These are phyloP conservation scores for Silurus lanzhouensis DNA, from an alignment of 2,797 vertebrate genomes.

Conservation along the genomic window DNA sequence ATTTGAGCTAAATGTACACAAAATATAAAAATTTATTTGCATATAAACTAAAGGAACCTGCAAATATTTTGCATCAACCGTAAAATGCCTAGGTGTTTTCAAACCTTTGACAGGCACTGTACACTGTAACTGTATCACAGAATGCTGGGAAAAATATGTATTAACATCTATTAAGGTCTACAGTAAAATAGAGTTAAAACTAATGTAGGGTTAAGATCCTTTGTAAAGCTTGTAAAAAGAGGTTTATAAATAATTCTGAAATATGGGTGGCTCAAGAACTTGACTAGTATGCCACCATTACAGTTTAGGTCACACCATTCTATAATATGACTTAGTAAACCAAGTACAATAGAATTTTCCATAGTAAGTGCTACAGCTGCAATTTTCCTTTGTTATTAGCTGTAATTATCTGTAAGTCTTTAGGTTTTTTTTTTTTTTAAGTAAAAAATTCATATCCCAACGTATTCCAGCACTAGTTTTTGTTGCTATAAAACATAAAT, in stretches of 20 bases:
- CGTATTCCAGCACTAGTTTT: neutral
- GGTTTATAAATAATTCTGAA: neutral
- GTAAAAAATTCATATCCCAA: neutral
- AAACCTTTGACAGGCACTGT: too few species aligned
- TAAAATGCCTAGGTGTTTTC: too few species aligned
- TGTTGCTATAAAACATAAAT: constrained; percentile 2
- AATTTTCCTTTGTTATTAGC: neutral
- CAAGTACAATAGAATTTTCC: neutral
- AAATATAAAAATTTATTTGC: too few species aligned
- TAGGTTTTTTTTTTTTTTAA: neutral
- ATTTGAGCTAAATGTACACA: too few species aligned
- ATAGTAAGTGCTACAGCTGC: neutral
- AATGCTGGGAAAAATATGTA: too few species aligned
- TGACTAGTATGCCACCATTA: neutral
- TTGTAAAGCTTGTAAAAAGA: neutral
- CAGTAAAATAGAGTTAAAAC: neutral
- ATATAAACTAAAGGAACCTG: too few species aligned
- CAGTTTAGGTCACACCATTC: neutral
- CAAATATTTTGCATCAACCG: too few species aligned
- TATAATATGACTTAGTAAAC: neutral
- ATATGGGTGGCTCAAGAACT: neutral
- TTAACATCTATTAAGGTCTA: too few species aligned
- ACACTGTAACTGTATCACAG: too few species aligned
- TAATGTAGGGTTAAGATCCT: neutral
- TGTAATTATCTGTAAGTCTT: neutral